Percentiles rank a stretch among this genome's conserved stretches.
These are phyloP conservation scores for Perca schrenkii DNA, from an alignment of 2,113 vertebrate species.

Conservation along the genomic window DNA sequence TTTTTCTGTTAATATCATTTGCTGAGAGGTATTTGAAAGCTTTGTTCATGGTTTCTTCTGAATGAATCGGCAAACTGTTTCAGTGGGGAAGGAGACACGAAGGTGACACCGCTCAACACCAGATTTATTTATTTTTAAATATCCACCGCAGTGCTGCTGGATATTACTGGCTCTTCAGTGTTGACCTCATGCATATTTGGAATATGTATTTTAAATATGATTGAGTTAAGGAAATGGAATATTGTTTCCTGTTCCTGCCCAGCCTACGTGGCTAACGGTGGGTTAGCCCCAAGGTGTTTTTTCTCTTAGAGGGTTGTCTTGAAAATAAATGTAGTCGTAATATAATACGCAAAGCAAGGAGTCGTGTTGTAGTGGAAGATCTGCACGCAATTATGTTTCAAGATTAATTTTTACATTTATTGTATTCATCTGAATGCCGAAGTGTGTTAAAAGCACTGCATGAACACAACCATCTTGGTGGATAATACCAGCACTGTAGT, in stretches of 20 bases:
- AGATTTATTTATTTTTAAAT: slow-evolving; percentile 9
- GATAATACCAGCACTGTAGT: neutral
- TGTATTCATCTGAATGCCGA: neutral
- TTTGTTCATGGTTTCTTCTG: slow-evolving; percentile 18
- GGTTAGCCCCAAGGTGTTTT: slow-evolving; percentile 13
- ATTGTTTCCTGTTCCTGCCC: slow-evolving; percentile 1
- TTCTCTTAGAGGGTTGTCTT: slow-evolving; percentile 1
- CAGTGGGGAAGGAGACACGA: neutral
- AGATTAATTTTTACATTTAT: neutral
- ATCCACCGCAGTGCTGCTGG: slow-evolving; percentile 1
- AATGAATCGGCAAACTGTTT: slow-evolving; percentile 26
- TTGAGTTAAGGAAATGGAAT: slow-evolving; percentile 1
- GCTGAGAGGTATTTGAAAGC: slow-evolving; percentile 35
- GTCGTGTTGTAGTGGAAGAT: neutral
- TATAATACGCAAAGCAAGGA: too few relatives aligned
- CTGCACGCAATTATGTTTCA: neutral
- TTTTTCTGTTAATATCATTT: slow-evolving; percentile 51
- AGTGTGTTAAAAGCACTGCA: too few relatives aligned
- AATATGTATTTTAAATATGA: slow-evolving; percentile 26
- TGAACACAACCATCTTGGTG: too few relatives aligned
- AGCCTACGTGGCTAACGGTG: neutral
- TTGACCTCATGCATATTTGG: slow-evolving; percentile 35
- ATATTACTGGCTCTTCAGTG: slow-evolving; percentile 11
- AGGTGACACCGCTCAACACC: slow-evolving; percentile 2
- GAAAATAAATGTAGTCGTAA: slow-evolving; percentile 5